Evolutionary conservation across 2,888 invertebrate species (phyloP), one percentile per base, ranked within the genome.

Genomic region (Macaria notata): DNA sequence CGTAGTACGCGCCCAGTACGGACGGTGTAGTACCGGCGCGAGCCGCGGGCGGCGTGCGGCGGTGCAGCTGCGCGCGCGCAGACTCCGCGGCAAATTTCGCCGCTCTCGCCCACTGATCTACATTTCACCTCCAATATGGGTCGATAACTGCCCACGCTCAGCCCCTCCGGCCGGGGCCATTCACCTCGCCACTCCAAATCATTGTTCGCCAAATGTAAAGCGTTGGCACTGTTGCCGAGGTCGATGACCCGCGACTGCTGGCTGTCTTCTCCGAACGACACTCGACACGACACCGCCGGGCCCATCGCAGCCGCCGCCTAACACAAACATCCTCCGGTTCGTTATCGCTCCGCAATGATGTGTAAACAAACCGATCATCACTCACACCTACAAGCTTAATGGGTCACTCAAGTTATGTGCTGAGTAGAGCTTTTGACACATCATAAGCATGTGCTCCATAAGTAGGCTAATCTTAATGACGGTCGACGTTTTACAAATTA

Each of bases 41-140:
- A 19, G 19, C 19, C 19, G 19, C 19, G 19, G 19, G 19, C 19
- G 19, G 19, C 19, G 19, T 2, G 19, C 19, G 19, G 19, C 19
- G 19, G 70, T 72, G 69, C 68, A 57, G 54, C 56, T 54, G 56
- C 54, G 60, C 63, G 69, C 66, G 57, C 76, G 67, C 77, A 76
- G 79, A 77, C 81, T 85, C 83, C 76, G 81, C 83, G 71, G 86
- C 83, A 76, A 88, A 89, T 81, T 90, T 88, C 87, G 89, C 88
- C 88, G 87, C 88, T 87, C 85, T 92, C 91, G 91, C 92, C 92
- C 91, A 92, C 92, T 92, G 91, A 92, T 92, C 92, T 91, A 92
- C 92, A 91, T 92, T 92, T 90, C 85, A 89, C 89, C 84, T 82
- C 81, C 80, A 89, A 91, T 90, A 91, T 91, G 87, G 91, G 91